These are phyloP conservation scores for Eristalis intricaria DNA, from an alignment of 2,888 invertebrate species.

Conservation along the genomic window DNA sequence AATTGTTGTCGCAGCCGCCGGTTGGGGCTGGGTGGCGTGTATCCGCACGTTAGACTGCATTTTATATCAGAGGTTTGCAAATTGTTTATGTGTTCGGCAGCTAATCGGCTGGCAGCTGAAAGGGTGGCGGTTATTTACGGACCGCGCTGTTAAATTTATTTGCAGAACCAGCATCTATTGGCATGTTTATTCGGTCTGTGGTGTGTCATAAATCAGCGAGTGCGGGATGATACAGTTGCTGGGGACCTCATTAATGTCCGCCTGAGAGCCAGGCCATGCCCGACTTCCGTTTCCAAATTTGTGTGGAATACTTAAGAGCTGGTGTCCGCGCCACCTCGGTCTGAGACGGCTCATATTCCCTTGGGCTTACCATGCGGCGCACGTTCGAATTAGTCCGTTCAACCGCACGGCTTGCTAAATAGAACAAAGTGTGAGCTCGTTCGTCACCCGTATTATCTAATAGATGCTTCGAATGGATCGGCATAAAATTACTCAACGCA, in stretches of 20 bases:
- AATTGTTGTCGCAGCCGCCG: conserved; percentile 7
- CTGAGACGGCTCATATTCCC: not conserved
- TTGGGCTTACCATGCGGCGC: not conserved
- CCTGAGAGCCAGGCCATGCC: not conserved
- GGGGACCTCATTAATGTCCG: not conserved
- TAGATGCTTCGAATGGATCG: not conserved
- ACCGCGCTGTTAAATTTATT: not conserved
- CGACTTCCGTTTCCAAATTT: not conserved
- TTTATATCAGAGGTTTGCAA: not conserved
- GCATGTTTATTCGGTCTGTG: not conserved
- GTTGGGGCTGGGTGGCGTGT: not conserved
- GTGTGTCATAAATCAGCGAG: not conserved
- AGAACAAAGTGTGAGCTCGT: not conserved
- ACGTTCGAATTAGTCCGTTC: conserved; percentile 16
- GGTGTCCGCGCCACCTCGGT: not conserved
- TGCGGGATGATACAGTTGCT: too few species aligned
- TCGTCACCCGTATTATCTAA: not conserved
- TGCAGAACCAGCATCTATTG: not conserved
- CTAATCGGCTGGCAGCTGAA: not conserved
- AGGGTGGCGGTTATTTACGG: not conserved
- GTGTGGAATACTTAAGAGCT: not conserved
- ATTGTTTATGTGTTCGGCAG: conserved; percentile 7
- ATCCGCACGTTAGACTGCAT: not conserved
- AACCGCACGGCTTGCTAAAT: conserved; percentile 6
- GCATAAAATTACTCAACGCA: not conserved